Percentiles rank a stretch among this genome's conserved stretches.
Conservation (phyloP, 2,888 invertebrate species). For the Ypsolopha sequella region DNA sequence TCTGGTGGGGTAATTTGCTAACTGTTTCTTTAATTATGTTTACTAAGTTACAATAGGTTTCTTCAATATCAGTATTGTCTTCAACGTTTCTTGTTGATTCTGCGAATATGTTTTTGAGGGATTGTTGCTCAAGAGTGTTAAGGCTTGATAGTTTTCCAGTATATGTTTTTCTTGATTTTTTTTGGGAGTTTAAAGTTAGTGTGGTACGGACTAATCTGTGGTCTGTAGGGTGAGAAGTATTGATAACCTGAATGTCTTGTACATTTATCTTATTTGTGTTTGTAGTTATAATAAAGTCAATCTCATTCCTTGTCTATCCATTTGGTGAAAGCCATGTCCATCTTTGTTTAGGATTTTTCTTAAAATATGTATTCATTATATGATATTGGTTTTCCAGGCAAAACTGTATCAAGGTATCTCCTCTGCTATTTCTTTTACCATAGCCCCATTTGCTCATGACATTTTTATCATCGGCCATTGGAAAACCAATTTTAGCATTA, state of each 20-base stretch:
- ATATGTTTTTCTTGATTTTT: not conserved
- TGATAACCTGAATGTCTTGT: not conserved
- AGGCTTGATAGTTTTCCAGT: not conserved
- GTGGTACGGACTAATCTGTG: not conserved
- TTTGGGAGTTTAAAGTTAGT: not conserved
- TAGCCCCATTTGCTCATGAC: conserved; percentile 1
- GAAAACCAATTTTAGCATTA: not conserved
- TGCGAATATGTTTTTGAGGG: not conserved
- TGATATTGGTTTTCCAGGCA: conserved; percentile 10
- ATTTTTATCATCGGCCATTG: not conserved
- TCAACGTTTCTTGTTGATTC: not conserved
- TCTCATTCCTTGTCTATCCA: conserved; percentile 11
- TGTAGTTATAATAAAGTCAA: conserved; percentile 6
- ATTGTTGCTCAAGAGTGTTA: not conserved
- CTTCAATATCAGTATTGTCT: too few species aligned
- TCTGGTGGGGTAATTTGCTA: too few species aligned
- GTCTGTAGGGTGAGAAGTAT: not conserved
- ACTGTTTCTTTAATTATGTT: too few species aligned
- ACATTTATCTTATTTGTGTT: not conserved
- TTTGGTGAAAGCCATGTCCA: conserved; percentile 13
- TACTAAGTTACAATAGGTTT: too few species aligned
- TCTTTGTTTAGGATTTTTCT: conserved; percentile 8
- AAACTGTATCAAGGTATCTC: conserved; percentile 9
- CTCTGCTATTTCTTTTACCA: conserved; percentile 11
- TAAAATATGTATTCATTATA: conserved; percentile 10